Percentiles rank a stretch among this genome's conserved stretches.
Conservation (phyloP, 2,888 invertebrate species). For the Nezara viridula region DNA sequence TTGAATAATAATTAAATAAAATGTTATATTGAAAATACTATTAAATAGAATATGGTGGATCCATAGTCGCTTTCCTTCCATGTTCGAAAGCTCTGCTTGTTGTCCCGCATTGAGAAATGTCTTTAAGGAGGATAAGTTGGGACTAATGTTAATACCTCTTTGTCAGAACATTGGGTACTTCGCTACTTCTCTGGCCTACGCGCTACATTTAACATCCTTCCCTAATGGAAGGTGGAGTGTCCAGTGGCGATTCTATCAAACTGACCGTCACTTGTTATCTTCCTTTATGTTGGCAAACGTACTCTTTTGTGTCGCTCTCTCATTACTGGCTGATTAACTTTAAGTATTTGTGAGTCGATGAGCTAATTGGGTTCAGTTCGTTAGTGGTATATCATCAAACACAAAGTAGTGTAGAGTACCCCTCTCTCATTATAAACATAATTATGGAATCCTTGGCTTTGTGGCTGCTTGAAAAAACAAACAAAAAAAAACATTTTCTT, state of each 20-base stretch:
- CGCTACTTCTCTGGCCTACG: not conserved
- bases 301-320: not conserved
- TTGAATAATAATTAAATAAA: too few relatives aligned
- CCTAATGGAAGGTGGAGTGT: conserved; percentile 7
- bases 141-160: not conserved
- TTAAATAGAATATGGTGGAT: not conserved
- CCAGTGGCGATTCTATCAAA: not conserved
- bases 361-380: not conserved
- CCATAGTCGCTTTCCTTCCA: not conserved
- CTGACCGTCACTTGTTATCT: not conserved
- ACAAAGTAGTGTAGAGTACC: not conserved
- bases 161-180: not conserved
- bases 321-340: not conserved
- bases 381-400: not conserved
- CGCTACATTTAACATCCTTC: not conserved
- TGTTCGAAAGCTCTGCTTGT: not conserved
- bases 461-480: too few relatives aligned
- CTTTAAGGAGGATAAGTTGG: not conserved
- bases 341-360: not conserved
- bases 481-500: too few relatives aligned
- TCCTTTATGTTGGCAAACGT: not conserved
- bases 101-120: not conserved
- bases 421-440: too few relatives aligned
- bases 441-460: too few relatives aligned
- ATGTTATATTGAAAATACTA: too few relatives aligned